Evolutionary conservation across 2,113 vertebrate species (phyloP), one percentile per base, ranked within the genome.

Genomic region (Turdus rufiventris): DNA sequence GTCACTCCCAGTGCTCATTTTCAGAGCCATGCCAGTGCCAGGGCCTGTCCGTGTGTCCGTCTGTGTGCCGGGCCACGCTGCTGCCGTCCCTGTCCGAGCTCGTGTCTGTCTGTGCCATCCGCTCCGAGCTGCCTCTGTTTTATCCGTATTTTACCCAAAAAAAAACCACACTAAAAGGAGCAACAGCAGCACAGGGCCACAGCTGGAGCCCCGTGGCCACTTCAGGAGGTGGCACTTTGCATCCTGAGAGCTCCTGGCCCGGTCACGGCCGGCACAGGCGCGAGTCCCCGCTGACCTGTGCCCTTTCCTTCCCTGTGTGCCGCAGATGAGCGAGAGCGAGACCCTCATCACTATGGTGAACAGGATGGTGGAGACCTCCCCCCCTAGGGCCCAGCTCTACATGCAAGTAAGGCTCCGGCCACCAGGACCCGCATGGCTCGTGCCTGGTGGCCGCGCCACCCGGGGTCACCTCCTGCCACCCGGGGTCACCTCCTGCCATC

Each of bases 341-440:
- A 98, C 98, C 95, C 97, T 99, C 97, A 98, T 99, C 98, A 98
- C 98, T 97, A 98, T 98, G 98, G 98, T 99, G 94, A 98, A 98
- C 97, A 98, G 98, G 97, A 98, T 98, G 98, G 98, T 99, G 98
- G 98, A 98, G 96, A 98, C 96, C 96, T 98, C 98, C 92, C 98
- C 98, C 96, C 98, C 98, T 97, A 98, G 98, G 97, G 97, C 98
- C 96, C 98, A 98, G 91, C 98, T 98, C 96, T 98, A 98, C 98
- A 97, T 98, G 97, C 98, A 99, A 99, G 98, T 99, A 99, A 99
- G 98, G 95, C 91, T 96, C 95, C 19, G 94, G 94, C 91, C 51
- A 1, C 25, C 34, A 2, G 68, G 77, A 76, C 95, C 74, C 18
- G 77, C 93, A 40, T 34, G 90, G 95, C 96, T 96, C 72, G 45